Evolutionary conservation across 2,888 invertebrate species (phyloP).

Genomic region (Eilema griseolum): DNA sequence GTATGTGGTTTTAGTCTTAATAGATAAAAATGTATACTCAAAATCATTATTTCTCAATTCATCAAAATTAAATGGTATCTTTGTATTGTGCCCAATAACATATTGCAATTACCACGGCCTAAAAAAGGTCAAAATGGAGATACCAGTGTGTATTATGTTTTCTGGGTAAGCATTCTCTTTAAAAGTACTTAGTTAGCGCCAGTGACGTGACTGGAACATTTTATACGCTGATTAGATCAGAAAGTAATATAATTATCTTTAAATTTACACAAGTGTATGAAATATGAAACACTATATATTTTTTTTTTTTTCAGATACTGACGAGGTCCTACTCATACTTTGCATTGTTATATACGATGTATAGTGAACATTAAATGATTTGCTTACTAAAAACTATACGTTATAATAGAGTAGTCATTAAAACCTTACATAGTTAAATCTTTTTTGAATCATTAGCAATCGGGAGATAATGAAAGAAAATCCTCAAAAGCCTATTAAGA

Average conservation of each 20-base stretch:
- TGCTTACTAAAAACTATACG: background rate
- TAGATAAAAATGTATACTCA: background rate
- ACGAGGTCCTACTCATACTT: constrained; percentile 82
- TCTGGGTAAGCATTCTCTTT: too few species aligned
- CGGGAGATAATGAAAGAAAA: background rate
- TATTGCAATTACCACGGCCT: background rate
- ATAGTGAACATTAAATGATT: constrained; percentile 64
- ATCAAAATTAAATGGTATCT: too few species aligned
- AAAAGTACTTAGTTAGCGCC: too few species aligned
- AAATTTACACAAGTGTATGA: too few species aligned
- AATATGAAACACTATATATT: background rate
- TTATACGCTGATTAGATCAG: too few species aligned
- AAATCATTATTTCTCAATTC: too few species aligned
- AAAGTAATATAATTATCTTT: too few species aligned
- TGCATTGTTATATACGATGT: constrained; percentile 82
- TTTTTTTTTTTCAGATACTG: constrained; percentile 72
- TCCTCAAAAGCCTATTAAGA: background rate
- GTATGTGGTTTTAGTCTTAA: constrained; percentile 29
- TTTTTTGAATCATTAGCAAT: background rate
- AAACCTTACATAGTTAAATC: background rate
- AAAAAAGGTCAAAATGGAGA: too few species aligned
- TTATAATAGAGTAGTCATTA: background rate
- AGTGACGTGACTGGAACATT: too few species aligned
- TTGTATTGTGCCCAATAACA: too few species aligned
- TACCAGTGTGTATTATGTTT: too few species aligned